These are phyloP conservation scores for Drosophila bocki DNA, from an alignment of 1,140 invertebrate species.

Conservation along the genomic window DNA sequence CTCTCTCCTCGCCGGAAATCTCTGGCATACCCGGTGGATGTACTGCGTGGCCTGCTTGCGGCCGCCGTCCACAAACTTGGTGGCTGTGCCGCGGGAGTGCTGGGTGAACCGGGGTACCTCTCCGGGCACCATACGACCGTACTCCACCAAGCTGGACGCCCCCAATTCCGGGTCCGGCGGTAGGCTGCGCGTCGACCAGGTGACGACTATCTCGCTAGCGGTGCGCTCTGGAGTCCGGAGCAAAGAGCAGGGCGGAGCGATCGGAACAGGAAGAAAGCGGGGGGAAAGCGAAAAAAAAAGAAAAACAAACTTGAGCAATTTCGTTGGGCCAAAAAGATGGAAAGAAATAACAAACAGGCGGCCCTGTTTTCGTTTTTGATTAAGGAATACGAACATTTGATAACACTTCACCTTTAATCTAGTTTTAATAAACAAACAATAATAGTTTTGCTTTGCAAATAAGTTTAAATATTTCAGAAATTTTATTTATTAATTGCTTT, in stretches of 20 bases:
- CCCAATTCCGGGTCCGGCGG: slow-evolving; percentile 92
- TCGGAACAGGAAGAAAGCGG: slow-evolving; percentile 5
- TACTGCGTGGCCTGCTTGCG: slow-evolving; percentile 89
- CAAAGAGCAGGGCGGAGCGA: neutral
- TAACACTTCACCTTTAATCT: slow-evolving; percentile 11
- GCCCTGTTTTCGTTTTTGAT: neutral
- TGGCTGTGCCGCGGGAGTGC: slow-evolving; percentile 87
- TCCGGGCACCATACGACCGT: slow-evolving; percentile 90
- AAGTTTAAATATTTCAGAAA: neutral
- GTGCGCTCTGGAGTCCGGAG: slow-evolving; percentile 58
- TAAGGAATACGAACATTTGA: neutral
- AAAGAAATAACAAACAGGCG: slow-evolving; percentile 4
- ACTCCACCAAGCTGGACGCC: slow-evolving; percentile 86
- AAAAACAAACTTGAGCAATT: slow-evolving; percentile 49
- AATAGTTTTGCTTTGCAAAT: neutral
- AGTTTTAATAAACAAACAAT: neutral
- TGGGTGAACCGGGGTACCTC: slow-evolving; percentile 87
- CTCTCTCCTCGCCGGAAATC: neutral
- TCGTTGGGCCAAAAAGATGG: slow-evolving; percentile 37
- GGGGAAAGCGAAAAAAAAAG: slow-evolving; percentile 47
- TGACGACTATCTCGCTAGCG: slow-evolving; percentile 91
- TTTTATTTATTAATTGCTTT: neutral
- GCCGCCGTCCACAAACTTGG: slow-evolving; percentile 93
- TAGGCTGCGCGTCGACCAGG: slow-evolving; percentile 94
- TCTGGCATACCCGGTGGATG: slow-evolving; percentile 90